phyloP scores from a whole-genome alignment of 2,797 vertebrate genomes.

The Spinus olivaceus region DNA sequence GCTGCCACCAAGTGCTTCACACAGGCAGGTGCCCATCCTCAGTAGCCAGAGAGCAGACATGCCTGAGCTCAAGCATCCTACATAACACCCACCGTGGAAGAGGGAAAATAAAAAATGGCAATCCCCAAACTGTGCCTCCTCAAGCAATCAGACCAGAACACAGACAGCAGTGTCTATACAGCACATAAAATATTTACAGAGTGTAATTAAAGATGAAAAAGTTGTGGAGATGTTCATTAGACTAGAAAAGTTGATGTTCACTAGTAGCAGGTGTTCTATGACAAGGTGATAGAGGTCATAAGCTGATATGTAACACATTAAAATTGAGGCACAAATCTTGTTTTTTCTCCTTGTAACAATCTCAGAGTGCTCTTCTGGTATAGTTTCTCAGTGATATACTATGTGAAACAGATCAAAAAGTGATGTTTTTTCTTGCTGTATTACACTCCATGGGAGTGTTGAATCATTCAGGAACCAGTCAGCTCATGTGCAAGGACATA shows the following conservation, averaged over 20 bases:
- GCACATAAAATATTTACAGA: background rate
- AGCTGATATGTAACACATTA: background rate
- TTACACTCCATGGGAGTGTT: background rate
- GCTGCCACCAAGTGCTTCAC: background rate
- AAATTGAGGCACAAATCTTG: background rate
- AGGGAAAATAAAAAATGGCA: background rate
- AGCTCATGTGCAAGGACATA: background rate
- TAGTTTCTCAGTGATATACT: background rate
- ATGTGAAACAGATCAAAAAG: background rate
- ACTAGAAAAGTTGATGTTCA: background rate
- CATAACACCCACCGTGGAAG: rapidly evolving
- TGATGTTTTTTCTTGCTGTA: background rate
- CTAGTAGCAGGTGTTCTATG: background rate
- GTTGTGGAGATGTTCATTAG: background rate
- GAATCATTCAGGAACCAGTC: background rate
- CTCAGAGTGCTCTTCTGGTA: background rate
- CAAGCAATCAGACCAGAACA: background rate
- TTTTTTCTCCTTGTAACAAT: background rate
- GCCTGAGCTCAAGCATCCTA: background rate
- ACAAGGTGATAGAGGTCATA: background rate
- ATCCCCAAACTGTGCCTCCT: background rate
- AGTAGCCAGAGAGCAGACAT: background rate
- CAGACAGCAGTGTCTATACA: background rate
- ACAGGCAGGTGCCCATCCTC: background rate
- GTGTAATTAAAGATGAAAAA: background rate